phyloP scores from a whole-genome alignment of 2,113 vertebrate species.

The Mastomys natalensis region DNA sequence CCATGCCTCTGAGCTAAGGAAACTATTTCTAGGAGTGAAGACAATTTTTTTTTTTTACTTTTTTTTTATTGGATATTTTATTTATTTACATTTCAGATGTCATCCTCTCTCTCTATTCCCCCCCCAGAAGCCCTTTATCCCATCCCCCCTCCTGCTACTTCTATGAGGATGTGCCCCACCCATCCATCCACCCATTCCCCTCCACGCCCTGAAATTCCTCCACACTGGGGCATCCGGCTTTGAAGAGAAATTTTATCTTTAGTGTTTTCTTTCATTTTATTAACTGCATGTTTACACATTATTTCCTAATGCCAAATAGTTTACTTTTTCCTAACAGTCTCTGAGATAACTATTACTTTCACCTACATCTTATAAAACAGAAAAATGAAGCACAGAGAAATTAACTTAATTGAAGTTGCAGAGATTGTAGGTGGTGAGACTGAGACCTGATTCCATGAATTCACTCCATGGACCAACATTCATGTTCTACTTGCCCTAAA shows the following conservation, averaged over 20 bases:
- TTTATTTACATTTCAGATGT: too few species aligned
- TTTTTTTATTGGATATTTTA: too few species aligned
- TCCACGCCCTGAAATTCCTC: too few species aligned
- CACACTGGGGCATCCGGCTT: too few species aligned
- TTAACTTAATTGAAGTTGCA: neutral
- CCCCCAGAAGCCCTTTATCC: too few species aligned
- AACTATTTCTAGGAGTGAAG: slow-evolving; percentile 39
- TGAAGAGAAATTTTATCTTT: slow-evolving; percentile 44
- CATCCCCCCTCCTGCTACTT: too few species aligned
- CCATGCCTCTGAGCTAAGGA: neutral
- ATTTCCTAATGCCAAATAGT: neutral
- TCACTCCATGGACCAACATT: neutral
- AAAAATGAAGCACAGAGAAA: slow-evolving; percentile 17
- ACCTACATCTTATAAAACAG: neutral
- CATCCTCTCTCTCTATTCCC: too few species aligned
- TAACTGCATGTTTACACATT: neutral
- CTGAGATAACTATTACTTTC: neutral
- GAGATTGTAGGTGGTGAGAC: neutral
- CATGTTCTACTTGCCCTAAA: neutral
- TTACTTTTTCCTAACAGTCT: slow-evolving; percentile 1
- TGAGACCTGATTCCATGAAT: neutral
- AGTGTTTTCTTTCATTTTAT: slow-evolving; percentile 16
- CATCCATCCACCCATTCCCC: too few species aligned
- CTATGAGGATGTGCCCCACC: too few species aligned
- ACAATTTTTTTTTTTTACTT: neutral